Conservation (phyloP, 2,888 invertebrate genomes). For the Homarus gammarus region DNA sequence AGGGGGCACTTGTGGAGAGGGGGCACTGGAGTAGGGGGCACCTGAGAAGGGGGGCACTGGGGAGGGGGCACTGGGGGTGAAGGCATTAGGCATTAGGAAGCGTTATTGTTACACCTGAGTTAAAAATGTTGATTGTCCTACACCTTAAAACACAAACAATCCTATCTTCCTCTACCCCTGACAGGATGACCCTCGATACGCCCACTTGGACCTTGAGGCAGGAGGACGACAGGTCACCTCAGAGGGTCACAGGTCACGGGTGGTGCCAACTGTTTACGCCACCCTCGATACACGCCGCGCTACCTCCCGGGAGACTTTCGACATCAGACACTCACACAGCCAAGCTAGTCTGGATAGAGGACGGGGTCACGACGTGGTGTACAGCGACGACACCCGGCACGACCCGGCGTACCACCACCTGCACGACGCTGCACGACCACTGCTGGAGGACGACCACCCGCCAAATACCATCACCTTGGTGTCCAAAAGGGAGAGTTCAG, state of each 20-base stretch:
- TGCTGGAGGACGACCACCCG: constrained; percentile 29
- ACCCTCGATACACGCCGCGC: constrained; percentile 48
- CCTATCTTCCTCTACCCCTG: neutral
- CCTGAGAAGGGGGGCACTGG: no score
- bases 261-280: constrained; percentile 56
- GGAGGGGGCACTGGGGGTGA: no score
- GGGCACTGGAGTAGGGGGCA: no score
- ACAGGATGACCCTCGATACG: constrained; percentile 61
- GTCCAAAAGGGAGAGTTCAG: constrained; percentile 51
- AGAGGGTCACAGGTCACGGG: neutral
- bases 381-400: constrained; percentile 32
- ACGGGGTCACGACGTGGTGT: constrained; percentile 26
- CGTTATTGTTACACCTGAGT: no score
- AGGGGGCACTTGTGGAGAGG: no score
- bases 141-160: no score
- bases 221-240: constrained; percentile 41
- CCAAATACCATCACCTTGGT: constrained; percentile 22
- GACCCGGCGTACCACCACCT: constrained; percentile 41
- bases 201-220: constrained; percentile 58
- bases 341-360: constrained; percentile 44
- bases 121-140: no score
- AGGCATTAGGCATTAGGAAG: no score
- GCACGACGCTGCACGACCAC: constrained; percentile 36
- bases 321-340: constrained; percentile 55
- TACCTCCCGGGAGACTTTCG: constrained; percentile 55